phyloP scores from a whole-genome alignment of 2,888 invertebrate genomes.

The Pterobdella sp. region DNA sequence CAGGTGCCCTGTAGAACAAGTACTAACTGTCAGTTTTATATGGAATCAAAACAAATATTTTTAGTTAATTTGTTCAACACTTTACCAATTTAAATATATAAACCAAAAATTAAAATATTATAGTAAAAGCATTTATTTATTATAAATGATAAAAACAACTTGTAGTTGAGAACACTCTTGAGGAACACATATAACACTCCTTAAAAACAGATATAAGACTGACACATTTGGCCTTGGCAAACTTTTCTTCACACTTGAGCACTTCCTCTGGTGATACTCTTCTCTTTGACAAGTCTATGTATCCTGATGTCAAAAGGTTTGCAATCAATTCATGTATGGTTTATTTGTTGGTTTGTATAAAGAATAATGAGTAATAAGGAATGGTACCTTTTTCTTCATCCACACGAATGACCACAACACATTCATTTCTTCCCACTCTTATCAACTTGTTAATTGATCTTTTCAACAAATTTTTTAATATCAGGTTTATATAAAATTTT shows the following conservation, averaged over 20 bases:
- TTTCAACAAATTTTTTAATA: background rate
- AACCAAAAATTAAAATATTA: background rate
- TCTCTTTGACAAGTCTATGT: conserved; percentile 97
- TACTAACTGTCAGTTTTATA: too few relatives aligned
- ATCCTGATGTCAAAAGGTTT: conserved; percentile 59
- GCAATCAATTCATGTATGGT: background rate
- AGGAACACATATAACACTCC: too few relatives aligned
- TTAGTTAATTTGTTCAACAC: too few relatives aligned
- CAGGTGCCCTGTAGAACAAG: too few relatives aligned
- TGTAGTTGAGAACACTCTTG: too few relatives aligned
- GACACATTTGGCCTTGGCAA: conserved; percentile 94
- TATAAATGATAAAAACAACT: background rate
- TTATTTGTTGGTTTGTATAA: too few relatives aligned
- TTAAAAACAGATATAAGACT: too few relatives aligned
- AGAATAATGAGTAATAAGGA: too few relatives aligned
- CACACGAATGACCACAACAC: conserved; percentile 95
- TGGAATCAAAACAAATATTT: too few relatives aligned
- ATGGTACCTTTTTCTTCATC: conserved; percentile 95
- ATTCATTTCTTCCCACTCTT: conserved; percentile 90
- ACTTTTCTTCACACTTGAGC: conserved; percentile 93
- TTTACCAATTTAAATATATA: too few relatives aligned
- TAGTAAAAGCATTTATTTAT: background rate
- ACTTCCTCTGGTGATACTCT: conserved; percentile 96
- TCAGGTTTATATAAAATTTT: too few relatives aligned
- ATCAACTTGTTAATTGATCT: conserved; percentile 98